Base-by-base conservation (phyloP, 2,888 invertebrate genomes). In the Oscheius sp. region DNA sequence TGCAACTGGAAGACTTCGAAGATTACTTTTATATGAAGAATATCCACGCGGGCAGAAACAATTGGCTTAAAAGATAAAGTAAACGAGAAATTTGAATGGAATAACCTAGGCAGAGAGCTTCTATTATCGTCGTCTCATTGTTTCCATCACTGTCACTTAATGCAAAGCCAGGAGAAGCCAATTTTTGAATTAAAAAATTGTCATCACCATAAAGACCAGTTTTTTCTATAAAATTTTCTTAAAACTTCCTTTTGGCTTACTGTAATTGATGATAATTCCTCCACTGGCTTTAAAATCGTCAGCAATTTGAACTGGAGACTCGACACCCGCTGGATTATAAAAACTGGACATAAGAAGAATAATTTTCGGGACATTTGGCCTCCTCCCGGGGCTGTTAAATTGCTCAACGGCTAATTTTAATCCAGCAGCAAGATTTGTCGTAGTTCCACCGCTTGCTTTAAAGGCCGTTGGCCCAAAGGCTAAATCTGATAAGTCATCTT, bases 231-330 rank as follows among this genome's bases (percentile, higher is more conserved):
- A 49, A 13, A 49, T 49, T 9, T 9, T 35, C n/a, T n/a, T n/a
- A n/a, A n/a, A n/a, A n/a, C n/a, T n/a, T n/a, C n/a, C n/a, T n/a
- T n/a, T n/a, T n/a, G 18, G 16, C 5, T 49, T 49, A 49, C 49
- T 49, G 49, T 49, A 49, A 18, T n/a, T 18, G n/a, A 49, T 49
- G 49, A 49, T 49, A 3, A 49, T 49, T 49, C 49, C 49, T n/a
- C 49, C 49, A 18, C 49, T 49, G n/a, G 16, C 49, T 18, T 13
- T 49, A 13, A 49, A 49, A 18, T 16, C 16, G 2, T 13, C 49
- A 49, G 49, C 49, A 49, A 18, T 18, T 3, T 13, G 6, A 2
- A n/a, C n/a, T 2, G 49, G 49, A 13, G 49, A 16, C 3, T 49
- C 18, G 5, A n/a, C n/a, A 7, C 49, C 49, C 5, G 5, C 49